Conservation (phyloP, 2,113 vertebrate genomes). For the Zosterops borbonicus region DNA sequence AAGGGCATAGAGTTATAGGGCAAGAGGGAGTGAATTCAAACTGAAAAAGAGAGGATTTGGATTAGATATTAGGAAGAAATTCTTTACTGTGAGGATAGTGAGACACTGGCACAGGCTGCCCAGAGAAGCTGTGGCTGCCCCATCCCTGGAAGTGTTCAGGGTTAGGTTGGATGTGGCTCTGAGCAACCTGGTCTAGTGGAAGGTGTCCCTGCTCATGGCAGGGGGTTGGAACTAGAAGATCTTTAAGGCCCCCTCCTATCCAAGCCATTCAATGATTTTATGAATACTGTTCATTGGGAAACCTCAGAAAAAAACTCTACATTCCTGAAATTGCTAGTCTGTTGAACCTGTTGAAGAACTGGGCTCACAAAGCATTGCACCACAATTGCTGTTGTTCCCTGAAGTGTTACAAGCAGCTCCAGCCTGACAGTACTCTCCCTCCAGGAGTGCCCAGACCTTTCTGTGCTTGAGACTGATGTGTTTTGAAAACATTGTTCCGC, state of each 20-base stretch:
- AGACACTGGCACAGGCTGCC: fast-evolving
- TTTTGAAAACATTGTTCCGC: background rate
- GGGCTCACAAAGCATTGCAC: background rate
- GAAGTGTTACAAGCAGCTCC: background rate
- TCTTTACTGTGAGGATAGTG: background rate
- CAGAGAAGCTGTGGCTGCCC: background rate
- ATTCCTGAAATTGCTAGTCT: background rate
- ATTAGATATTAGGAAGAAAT: background rate
- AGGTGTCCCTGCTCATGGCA: background rate
- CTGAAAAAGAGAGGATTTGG: background rate
- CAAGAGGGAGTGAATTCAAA: fast-evolving
- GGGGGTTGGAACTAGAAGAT: fast-evolving
- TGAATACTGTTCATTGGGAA: background rate
- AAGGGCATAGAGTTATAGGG: background rate
- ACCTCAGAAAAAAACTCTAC: background rate
- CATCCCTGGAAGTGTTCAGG: background rate
- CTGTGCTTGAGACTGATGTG: background rate
- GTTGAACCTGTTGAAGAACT: background rate
- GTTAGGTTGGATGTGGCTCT: background rate
- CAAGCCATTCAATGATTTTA: background rate
- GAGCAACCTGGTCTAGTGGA: background rate
- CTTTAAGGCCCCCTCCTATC: background rate
- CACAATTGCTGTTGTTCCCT: background rate
- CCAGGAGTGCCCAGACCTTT: background rate
- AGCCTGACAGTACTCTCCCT: background rate